Percentiles rank a stretch among this genome's conserved stretches.
phyloP scores from a whole-genome alignment of 2,888 invertebrate genomes.

The Sphaeridia pumilis region DNA sequence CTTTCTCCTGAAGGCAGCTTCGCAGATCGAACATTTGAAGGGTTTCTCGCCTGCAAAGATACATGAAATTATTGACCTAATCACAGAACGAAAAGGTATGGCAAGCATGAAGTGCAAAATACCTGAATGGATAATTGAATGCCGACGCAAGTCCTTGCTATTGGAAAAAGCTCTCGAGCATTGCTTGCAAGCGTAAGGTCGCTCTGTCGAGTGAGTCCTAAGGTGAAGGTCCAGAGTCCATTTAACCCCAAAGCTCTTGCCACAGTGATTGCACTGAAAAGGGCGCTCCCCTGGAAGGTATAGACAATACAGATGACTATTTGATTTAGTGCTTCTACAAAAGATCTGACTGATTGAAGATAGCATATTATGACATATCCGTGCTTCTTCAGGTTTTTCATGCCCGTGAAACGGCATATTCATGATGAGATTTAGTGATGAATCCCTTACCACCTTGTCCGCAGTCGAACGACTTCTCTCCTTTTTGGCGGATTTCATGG shows the following conservation, averaged over 20 bases:
- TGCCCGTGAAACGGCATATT: conserved; percentile 54
- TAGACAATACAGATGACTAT: not conserved
- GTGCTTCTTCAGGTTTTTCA: conserved; percentile 58
- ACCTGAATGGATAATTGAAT: conserved; percentile 57
- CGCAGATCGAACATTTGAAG: conserved; percentile 6
- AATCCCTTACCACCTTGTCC: conserved; percentile 50
- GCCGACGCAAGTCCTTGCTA: conserved; percentile 56
- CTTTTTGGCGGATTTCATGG: conserved; percentile 36
- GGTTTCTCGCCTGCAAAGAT: conserved; percentile 3
- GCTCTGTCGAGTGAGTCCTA: conserved; percentile 45
- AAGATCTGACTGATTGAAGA: not conserved
- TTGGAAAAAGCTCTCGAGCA: conserved; percentile 58
- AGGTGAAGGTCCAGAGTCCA: conserved; percentile 49
- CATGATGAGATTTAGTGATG: conserved; percentile 56
- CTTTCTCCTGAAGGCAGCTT: conserved; percentile 1
- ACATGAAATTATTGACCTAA: not conserved
- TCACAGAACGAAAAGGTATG: not conserved
- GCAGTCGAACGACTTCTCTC: conserved; percentile 44
- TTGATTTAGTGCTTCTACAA: not conserved
- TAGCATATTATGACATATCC: conserved; percentile 37
- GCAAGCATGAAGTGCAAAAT: conserved; percentile 21
- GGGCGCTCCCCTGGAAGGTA: conserved; percentile 43
- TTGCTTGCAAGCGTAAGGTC: conserved; percentile 50
- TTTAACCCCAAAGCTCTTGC: conserved; percentile 49
- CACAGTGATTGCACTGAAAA: conserved; percentile 50